Evolutionary conservation across 1,140 invertebrate species (phyloP).

Genomic region (Marisa cornuarietis): DNA sequence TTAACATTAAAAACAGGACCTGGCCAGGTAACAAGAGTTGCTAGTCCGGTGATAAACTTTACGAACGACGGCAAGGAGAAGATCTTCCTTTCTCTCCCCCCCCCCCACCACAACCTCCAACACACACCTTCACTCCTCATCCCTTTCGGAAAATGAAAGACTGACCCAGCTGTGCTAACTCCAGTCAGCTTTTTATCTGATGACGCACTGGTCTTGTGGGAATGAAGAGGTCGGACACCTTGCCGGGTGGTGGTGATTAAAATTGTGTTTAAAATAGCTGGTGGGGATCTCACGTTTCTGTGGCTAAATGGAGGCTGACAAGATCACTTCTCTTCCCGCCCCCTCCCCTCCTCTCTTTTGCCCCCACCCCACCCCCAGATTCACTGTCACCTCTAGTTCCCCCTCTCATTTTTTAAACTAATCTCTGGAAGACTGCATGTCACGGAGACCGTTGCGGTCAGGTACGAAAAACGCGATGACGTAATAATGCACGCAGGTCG

Average conservation of each 20-base stretch:
- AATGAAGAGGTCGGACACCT: no score
- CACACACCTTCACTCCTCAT: neutral
- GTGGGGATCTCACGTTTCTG: no score
- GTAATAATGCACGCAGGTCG: no score
- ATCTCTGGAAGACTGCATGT: neutral
- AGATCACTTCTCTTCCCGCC: neutral
- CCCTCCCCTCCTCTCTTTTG: constrained; percentile 21
- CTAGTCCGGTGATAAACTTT: neutral
- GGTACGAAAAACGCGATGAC: no score
- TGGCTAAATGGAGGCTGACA: no score
- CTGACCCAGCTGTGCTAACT: no score
- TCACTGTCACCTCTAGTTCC: no score
- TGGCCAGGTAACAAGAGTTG: neutral
- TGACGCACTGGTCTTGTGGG: no score
- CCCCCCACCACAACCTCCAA: neutral
- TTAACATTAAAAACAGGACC: neutral
- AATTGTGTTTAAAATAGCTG: no score
- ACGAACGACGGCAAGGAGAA: neutral
- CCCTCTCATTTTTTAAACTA: neutral
- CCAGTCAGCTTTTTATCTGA: no score
- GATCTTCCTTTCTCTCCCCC: neutral
- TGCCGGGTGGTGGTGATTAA: no score
- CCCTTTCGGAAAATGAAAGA: neutral
- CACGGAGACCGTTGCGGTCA: neutral
- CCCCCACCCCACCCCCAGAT: no score